Evolutionary conservation across 30 jellyfish, hydroid and myxozoan species (phyloP), one percentile per base, ranked within the genome.

Genomic region (Aurelia aurita complex sp. Pacific): DNA sequence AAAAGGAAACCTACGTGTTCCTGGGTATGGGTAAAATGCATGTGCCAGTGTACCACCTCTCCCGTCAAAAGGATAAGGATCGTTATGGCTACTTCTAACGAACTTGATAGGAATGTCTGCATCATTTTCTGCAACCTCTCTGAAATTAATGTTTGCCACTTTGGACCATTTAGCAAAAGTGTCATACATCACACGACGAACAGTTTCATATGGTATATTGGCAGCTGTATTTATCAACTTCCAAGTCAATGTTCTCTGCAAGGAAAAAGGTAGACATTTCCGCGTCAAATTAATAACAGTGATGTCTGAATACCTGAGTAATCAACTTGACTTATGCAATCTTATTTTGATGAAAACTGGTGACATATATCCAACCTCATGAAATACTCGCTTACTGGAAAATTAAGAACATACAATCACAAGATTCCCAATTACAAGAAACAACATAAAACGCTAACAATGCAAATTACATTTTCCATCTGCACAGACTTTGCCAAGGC

Each of bases 41-140:
- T 91, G 98, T 3, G 98, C 98, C 18, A 84, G 64, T 12, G 98
- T 91, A 15, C 98, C 98, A 81, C 98, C 98, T 12, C 71, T 86
- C 0, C 96, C 98, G 73, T 91, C 98, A 69, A 91, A 91, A 1
- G 94, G 76, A 63, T 91, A 91, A 3, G 96, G 94, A 62, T 91
- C 98, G 34, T 77, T 73, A 64, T 91, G 98, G 32, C 18, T 16
- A 17, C 84, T 88, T 11, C 77, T 43, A 35, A 65, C 94, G 69
- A 91, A 91, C 34, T 70, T 85, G 64, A 91, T 88, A 5, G 53
- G 65, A 17, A 91, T 79, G 34, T 91, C 98, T 52, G 96, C 88
- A 16, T 64, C 55, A 9, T 34, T 73, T 17, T 9, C 46, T 4
- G 77, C 19, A n/a, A 62, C 35, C 36, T 84, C 77, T 36, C 36